Base-by-base conservation (phyloP, 2,888 invertebrate species). In the Timema podura region DNA sequence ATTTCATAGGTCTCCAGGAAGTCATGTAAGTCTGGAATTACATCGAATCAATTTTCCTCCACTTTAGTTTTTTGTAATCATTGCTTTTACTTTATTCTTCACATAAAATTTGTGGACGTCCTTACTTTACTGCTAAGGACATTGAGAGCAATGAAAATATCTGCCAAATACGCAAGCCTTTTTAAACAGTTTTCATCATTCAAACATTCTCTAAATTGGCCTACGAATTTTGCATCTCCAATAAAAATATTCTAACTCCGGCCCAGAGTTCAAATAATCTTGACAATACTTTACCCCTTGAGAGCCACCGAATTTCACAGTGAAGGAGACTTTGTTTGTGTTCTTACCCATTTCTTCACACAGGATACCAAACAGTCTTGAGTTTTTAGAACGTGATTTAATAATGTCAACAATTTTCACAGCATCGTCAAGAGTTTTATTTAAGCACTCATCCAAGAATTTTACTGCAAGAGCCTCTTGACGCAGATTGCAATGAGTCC, bases 261-360 rank as follows among this genome's bases (percentile, higher is more conserved):
- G 16, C 57, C 9, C 10, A 48, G 45, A 57, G 57, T 47, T 68
- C 68, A 68, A 57, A 8, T n/a, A 68, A 64, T 64, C 15, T 64
- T 48, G 46, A 46, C 48, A 68, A 15, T 7, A 64, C 68, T 64
- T 64, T 64, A n/a, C 64, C 64, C 45, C 68, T 68, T 45, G 64
- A 61, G 15, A 68, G 64, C 64, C 68, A 68, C 48, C 68, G 64
- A 47, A 68, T 48, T 64, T 68, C 64, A 68, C 64, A 51, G 48
- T 68, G 68, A 64, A 68, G 64, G 30, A 68, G 64, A 64, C 46
- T 48, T 46, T 64, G 8, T 68, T 68, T 30, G 64, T 68, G 48
- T 48, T 68, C 64, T 48, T 64, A 2, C 47, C 64, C 61, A 68
- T 68, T 64, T 68, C 68, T 5, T 64, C 64, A 15, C 68, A 68